Base-by-base conservation (phyloP, 1,140 invertebrate genomes). In the Idris sp. region DNA sequence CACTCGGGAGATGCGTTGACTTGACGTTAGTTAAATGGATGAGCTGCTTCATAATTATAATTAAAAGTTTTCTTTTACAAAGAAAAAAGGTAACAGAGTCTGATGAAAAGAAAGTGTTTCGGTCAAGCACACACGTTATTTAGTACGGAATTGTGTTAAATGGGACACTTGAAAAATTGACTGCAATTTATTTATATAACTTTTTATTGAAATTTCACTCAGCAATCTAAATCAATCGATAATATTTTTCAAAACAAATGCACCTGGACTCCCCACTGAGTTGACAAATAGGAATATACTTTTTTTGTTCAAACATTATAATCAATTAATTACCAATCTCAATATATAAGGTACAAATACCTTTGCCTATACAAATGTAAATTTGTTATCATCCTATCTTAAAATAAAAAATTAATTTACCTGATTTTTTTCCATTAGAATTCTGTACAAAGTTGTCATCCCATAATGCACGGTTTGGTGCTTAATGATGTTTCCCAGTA, bases 391-490 rank as follows among this genome's bases (percentile, higher is more conserved):
- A n/a, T n/a, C n/a, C n/a, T n/a, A n/a, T n/a, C n/a, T n/a, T n/a
- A n/a, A n/a, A n/a, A n/a, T n/a, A n/a, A n/a, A n/a, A n/a, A n/a
- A n/a, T n/a, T n/a, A n/a, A n/a, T n/a, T n/a, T n/a, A n/a, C n/a
- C n/a, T n/a, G n/a, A n/a, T n/a, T n/a, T n/a, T n/a, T 74, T 49
- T 72, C 25, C 62, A 89, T 90, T 85, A 97, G 95, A 95, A 93
- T 83, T 95, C 96, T 10, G 93, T 98, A 26, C 92, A 94, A 84
- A 92, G 90, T 74, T 94, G 97, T 56, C 97, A 99, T 89, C 94
- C 94, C 2, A 89, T 96, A 53, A 96, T 99, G 93, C 97, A 99
- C 81, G 90, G 91, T 72, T 91, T 93, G 62, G 95, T 98, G 11
- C 91, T 92, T 64, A 87, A 93, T 78, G 91, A 97, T 81, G 92